Percentiles rank a stretch among this genome's conserved stretches.
phyloP scores from a whole-genome alignment of 2,113 vertebrate species.

The Engystomops pustulosus region DNA sequence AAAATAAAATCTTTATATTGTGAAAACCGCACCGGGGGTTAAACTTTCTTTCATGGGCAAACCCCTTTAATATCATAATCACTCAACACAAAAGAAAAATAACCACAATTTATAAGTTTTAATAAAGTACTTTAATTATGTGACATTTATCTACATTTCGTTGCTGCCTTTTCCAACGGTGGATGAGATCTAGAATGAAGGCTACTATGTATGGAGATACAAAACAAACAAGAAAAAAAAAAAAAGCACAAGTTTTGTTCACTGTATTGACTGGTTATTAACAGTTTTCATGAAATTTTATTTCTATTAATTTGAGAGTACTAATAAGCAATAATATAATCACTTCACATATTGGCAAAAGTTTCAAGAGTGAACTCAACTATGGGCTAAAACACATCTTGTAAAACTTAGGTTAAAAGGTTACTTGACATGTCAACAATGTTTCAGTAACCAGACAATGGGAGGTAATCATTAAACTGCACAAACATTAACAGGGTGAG shows the following conservation, averaged over 20 bases:
- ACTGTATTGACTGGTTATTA: background rate
- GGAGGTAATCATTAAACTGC: conserved; percentile 25
- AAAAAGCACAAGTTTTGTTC: background rate
- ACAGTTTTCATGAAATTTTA: background rate
- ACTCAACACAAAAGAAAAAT: too few species aligned
- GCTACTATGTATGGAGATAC: background rate
- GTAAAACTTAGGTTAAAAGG: conserved; percentile 29
- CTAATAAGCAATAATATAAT: background rate
- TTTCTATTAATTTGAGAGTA: background rate
- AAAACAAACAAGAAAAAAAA: background rate
- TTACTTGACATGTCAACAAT: background rate
- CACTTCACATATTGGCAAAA: background rate
- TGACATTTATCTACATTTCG: background rate
- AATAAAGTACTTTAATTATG: background rate
- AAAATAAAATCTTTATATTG: too few species aligned
- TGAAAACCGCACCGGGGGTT: too few species aligned
- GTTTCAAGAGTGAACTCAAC: background rate
- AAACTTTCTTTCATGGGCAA: too few species aligned
- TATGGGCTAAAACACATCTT: conserved; percentile 21
- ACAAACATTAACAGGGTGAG: background rate
- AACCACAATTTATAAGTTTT: background rate
- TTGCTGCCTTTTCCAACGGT: background rate
- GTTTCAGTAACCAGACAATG: background rate
- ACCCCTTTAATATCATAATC: too few species aligned
- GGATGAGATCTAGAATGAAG: background rate